These are phyloP conservation scores for Anoplophora glabripennis DNA, from an alignment of 1,140 invertebrate genomes.

Conservation along the genomic window DNA sequence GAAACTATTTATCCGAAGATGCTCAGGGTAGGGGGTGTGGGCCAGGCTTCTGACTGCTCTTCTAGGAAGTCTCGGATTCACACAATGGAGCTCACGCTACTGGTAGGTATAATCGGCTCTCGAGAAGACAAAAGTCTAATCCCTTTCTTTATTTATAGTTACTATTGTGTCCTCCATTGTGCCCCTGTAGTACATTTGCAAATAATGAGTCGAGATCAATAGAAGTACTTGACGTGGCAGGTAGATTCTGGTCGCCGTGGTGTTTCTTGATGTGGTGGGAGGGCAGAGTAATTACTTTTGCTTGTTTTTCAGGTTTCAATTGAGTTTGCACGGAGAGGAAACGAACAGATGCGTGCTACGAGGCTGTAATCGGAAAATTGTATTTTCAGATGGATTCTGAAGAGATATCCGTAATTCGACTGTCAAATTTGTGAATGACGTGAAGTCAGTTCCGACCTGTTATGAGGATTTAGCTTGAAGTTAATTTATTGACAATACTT, in stretches of 20 bases:
- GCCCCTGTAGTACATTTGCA: slow-evolving; percentile 2
- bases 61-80: neutral
- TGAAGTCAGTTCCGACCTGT: too few relatives aligned
- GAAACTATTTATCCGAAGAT: neutral
- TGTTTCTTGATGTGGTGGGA: too few relatives aligned
- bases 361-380: too few relatives aligned
- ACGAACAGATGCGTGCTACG: too few relatives aligned
- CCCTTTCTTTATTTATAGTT: slow-evolving; percentile 5
- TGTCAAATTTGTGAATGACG: too few relatives aligned
- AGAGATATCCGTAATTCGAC: too few relatives aligned
- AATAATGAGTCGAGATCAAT: slow-evolving; percentile 6
- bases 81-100: slow-evolving; percentile 9
- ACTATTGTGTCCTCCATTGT: slow-evolving; percentile 1
- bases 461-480: too few relatives aligned
- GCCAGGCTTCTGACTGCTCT: neutral
- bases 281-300: neutral
- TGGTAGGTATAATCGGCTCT: slow-evolving; percentile 10
- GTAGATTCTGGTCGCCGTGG: too few relatives aligned
- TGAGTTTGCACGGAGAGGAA: neutral
- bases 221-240: neutral
- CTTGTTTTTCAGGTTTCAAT: neutral
- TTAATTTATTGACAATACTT: too few relatives aligned
- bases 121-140: slow-evolving; percentile 7
- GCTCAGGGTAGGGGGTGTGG: neutral
- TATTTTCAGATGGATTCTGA: too few relatives aligned